Percentiles rank a stretch among this genome's conserved stretches.
Evolutionary conservation across 2,797 vertebrate species (phyloP).

Genomic region (Hoplostethus atlanticus): DNA sequence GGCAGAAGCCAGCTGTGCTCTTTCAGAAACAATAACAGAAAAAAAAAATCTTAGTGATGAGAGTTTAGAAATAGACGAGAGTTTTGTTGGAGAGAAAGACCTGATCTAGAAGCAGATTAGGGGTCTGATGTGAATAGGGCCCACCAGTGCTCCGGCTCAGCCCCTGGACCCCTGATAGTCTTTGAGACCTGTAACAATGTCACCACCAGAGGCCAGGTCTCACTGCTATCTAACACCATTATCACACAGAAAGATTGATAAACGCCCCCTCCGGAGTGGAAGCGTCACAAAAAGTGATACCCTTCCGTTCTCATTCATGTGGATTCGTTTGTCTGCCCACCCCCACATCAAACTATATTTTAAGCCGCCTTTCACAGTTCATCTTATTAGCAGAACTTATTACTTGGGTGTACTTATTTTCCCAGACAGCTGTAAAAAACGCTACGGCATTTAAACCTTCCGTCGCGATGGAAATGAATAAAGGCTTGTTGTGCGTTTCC

Average conservation of each 20-base stretch:
- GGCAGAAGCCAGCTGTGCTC: conserved; percentile 87
- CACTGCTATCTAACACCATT: conserved; percentile 89
- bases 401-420: conserved; percentile 31
- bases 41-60: conserved; percentile 66
- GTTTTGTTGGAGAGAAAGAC: conserved; percentile 84
- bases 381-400: conserved; percentile 38
- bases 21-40: conserved; percentile 87
- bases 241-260: conserved; percentile 86
- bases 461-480: conserved; percentile 41
- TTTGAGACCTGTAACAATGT: conserved; percentile 90
- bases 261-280: conserved; percentile 78
- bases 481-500: conserved; percentile 14
- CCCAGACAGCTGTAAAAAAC: conserved; percentile 42
- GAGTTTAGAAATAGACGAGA: conserved; percentile 83
- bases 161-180: conserved; percentile 84
- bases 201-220: conserved; percentile 89
- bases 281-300: conserved; percentile 73
- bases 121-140: conserved; percentile 85
- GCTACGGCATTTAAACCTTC: conserved; percentile 38
- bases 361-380: conserved; percentile 54
- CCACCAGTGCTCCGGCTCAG: conserved; percentile 85
- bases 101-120: conserved; percentile 89
- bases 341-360: conserved; percentile 61
- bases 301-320: conserved; percentile 69
- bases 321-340: conserved; percentile 62